Evolutionary conservation across 1,140 invertebrate species (phyloP), one percentile per base, ranked within the genome.

Genomic region (Drosophila gunungcola): DNA sequence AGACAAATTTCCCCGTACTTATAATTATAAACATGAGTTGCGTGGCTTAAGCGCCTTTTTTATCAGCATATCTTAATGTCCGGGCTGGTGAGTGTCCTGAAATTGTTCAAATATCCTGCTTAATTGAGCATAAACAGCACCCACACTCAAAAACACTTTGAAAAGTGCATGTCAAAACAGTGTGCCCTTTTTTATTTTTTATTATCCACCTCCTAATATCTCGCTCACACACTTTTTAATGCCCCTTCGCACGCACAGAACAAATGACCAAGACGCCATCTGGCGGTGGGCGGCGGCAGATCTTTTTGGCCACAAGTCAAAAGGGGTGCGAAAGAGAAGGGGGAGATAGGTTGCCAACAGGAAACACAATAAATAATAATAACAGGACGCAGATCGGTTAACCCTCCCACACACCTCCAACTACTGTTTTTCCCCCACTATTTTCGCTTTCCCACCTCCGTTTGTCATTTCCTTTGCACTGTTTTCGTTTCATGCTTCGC

Each of bases 81-180:
- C 34, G 42, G 29, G n/a, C 21, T 39, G 48, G 42, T 48, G 55
- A 46, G 48, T 81, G 82, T 78, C 60, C 67, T 69, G 67, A 52
- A 68, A 69, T 75, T 70, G 57, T 69, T 70, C 41, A 45, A 85
- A 88, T 88, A 83, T 89, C 79, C 79, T 80, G 76, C 77, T 83
- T 73, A 82, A 88, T 75, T 88, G 78, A 56, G 51, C 73, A 73
- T 64, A 55, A 65, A 74, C 68, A 49, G 52, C 53, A 43, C 48
- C 43, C 49, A 36, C 64, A 39, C 38, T 42, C 25, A 46, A 41
- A 7, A 45, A 11, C 48, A 27, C 25, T 27, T 1, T 61, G 45
- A 51, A 65, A 57, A 70, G 65, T 72, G 62, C 73, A 76, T 76
- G 73, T 75, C 73, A 75, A 75, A 74, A 75, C 36, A 75, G 46